Evolutionary conservation across 1,140 invertebrate genomes (phyloP), one percentile per base, ranked within the genome.

Genomic region (Mycetomoellerius zeteki): DNA sequence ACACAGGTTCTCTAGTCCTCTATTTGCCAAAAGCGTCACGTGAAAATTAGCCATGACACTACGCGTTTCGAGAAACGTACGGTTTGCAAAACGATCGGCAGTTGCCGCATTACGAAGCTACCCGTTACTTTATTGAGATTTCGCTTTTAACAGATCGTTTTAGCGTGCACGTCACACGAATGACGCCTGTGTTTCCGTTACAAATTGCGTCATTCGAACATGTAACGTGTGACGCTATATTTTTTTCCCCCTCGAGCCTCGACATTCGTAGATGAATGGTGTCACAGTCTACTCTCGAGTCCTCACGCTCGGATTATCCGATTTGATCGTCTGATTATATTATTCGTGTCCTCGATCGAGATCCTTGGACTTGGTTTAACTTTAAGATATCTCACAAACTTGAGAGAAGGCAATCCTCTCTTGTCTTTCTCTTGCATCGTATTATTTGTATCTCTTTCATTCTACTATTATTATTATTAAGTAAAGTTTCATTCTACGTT

Each of bases 121-220:
- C 10, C 56, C 33, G n/a, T 14, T 5, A 43, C 24, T 82, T 71
- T 72, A 82, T 72, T 37, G 47, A 54, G 47, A 56, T 81, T 81
- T 81, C 16, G 43, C 62, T 52, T 80, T 54, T 67, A 16, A 80
- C 62, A 52, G 43, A 52, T 69, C 54, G 30, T 27, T 12, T 14
- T 19, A 30, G 24, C 12, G 8, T 62, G 62, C 12, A 78, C 64
- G 77, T 69, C 54, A 62, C 56, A 69, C 10, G 47, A 80, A 69
- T 69, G 77, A 80, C 77, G 62, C 62, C 30, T n/a, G 24, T n/a
- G 43, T 37, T 69, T 69, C 62, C 47, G 77, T 78, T 78, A 65
- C 37, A 77, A 77, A 27, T 65, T 65, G 27, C 76, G 76, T 78
- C 76, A 78, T 37, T 77, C 58, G 16, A 64, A 64, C 24, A 37